phyloP scores from a whole-genome alignment of 2,797 vertebrate species.

The Lutjanus campechanus region DNA sequence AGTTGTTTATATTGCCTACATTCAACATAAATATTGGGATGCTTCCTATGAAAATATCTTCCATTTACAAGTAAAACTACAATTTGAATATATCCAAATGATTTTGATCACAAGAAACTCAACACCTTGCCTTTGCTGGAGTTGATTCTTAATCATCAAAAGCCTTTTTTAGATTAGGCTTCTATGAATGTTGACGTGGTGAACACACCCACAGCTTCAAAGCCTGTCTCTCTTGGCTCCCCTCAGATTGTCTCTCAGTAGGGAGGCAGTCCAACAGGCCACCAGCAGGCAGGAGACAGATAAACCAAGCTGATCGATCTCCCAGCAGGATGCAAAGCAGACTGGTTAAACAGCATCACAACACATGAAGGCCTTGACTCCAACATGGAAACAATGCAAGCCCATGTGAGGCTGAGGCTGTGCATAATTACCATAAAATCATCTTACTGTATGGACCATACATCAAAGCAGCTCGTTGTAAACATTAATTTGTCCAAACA shows the following conservation, averaged over 20 bases:
- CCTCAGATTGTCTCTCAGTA: constrained; percentile 15
- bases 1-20: background rate
- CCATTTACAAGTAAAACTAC: constrained; percentile 37
- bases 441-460: background rate
- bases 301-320: constrained; percentile 22
- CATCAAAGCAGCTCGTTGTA: constrained; percentile 20
- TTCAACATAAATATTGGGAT: background rate
- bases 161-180: background rate
- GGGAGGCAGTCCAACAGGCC: constrained; percentile 4
- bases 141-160: background rate
- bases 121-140: background rate
- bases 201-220: background rate
- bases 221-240: background rate
- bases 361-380: constrained; percentile 2
- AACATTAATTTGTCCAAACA: constrained; percentile 17
- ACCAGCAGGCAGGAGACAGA: constrained; percentile 22
- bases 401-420: background rate
- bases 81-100: constrained; percentile 60
- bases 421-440: background rate
- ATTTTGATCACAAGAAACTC: background rate
- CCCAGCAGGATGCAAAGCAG: constrained; percentile 3
- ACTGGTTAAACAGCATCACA: constrained; percentile 12
- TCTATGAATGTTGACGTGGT: background rate
- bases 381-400: background rate
- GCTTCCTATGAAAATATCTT: background rate